Conservation (phyloP, 2,888 invertebrate genomes). For the Spodoptera picta region DNA sequence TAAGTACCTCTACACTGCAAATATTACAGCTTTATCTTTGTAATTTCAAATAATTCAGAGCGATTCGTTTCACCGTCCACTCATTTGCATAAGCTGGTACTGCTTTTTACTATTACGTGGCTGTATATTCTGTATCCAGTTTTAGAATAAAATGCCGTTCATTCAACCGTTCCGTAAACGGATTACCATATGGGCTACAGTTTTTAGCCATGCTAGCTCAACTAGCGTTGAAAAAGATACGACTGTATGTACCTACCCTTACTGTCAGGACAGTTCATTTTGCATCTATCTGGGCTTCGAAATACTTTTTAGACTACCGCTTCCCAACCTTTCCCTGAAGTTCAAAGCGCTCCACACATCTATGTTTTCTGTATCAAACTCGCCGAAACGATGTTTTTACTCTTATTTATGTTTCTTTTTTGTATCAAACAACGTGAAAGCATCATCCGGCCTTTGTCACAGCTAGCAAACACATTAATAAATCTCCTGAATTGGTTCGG, state of each 20-base stretch:
- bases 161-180: constrained; percentile 14
- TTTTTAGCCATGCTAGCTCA: constrained; percentile 26
- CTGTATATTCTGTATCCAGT: constrained; percentile 12
- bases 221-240: constrained; percentile 27
- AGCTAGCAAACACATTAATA: constrained; percentile 75
- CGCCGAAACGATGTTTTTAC: constrained; percentile 62
- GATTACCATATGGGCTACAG: constrained; percentile 38
- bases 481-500: constrained; percentile 70
- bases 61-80: not conserved
- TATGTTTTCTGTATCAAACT: constrained; percentile 54
- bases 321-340: constrained; percentile 45
- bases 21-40: constrained; percentile 1
- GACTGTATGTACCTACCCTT: constrained; percentile 15
- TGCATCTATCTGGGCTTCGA: constrained; percentile 21
- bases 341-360: constrained; percentile 56
- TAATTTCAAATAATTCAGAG: not conserved
- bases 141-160: constrained; percentile 18
- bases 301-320: constrained; percentile 30
- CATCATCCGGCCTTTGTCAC: constrained; percentile 58
- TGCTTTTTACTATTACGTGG: not conserved
- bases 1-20: no score
- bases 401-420: constrained; percentile 71
- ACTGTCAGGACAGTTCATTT: constrained; percentile 20
- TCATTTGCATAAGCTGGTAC: constrained; percentile 17
- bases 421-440: constrained; percentile 61